phyloP scores from a whole-genome alignment of 1,140 invertebrate species.

The Steinernema feltiae region DNA sequence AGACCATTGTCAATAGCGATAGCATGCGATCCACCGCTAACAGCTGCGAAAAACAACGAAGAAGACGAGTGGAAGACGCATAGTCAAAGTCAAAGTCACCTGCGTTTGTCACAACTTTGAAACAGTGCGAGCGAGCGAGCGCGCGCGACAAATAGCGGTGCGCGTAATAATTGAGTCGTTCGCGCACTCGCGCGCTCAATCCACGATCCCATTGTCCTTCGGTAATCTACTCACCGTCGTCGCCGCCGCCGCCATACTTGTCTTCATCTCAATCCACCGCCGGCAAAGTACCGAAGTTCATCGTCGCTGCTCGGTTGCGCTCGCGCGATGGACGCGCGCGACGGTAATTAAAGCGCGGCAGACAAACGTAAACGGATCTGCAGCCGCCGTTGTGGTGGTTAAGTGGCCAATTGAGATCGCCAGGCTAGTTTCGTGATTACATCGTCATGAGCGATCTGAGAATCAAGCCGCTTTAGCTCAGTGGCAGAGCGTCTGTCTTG shows the following conservation, averaged over 20 bases:
- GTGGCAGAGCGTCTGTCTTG: no score
- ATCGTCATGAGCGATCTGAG: no score
- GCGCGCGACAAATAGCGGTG: constrained; percentile 8
- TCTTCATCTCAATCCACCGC: background rate
- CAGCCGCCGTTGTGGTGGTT: background rate
- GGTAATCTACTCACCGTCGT: constrained; percentile 6
- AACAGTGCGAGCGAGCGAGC: background rate
- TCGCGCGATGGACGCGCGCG: background rate
- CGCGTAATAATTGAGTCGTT: constrained; percentile 10
- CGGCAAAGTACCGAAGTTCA: no score
- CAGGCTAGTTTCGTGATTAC: background rate
- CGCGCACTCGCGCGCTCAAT: background rate
- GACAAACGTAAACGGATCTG: constrained; percentile 15
- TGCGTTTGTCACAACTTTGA: background rate
- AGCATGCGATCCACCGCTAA: background rate
- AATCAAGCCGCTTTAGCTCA: no score
- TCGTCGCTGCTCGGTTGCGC: no score
- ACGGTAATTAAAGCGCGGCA: background rate
- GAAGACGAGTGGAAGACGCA: background rate
- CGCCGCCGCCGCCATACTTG: constrained; percentile 1
- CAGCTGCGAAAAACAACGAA: background rate
- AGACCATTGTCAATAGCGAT: constrained; percentile 9
- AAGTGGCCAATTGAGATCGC: background rate
- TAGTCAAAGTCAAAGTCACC: background rate
- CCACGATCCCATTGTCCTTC: background rate